Evolutionary conservation across 1,140 invertebrate genomes (phyloP), one percentile per base, ranked within the genome.

Genomic region (Steinernema khuongi): DNA sequence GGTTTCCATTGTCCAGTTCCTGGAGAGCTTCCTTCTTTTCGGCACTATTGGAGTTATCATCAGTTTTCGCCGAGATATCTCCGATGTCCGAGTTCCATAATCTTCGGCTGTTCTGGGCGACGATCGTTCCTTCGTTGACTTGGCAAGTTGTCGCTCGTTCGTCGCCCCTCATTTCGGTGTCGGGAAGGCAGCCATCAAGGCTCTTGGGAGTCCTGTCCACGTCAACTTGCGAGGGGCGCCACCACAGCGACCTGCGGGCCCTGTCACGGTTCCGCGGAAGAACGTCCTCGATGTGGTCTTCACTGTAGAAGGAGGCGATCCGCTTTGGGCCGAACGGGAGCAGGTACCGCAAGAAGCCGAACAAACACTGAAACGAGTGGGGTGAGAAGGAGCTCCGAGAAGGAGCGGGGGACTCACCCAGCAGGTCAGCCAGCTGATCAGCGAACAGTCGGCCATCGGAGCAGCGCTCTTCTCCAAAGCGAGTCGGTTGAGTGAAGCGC

Each of bases 311-410:
- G 11, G 50, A 7, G 50, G 26, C 50, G 22, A 7, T 60, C 50
- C 50, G 50, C 50, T 60, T 60, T 22, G 50, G 50, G 7, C 50
- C 50, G 50, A 60, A 60, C 50, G 50, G 50, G 19, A 60, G 4
- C 14, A 60, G 4, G 50, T 60, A 60, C 7, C 50, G 11, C 4
- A 26, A 7, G 22, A 60, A 60, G 4, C 4, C 50, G 22, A 60
- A 60, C 7, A 60, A 26, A 26, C 50, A 7, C 50, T 60, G 22
- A 60, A 60, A 11, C 4, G 4, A 60, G 50, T n/a, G n/a, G n/a
- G n/a, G n/a, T n/a, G n/a, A n/a, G n/a, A n/a, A n/a, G n/a, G n/a
- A n/a, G n/a, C n/a, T n/a, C n/a, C n/a, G n/a, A n/a, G n/a, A n/a
- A n/a, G n/a, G n/a, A n/a, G n/a, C n/a, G n/a, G n/a, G n/a, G n/a